phyloP scores from a whole-genome alignment of 2,113 vertebrate genomes.

The Tenrec ecaudatus region DNA sequence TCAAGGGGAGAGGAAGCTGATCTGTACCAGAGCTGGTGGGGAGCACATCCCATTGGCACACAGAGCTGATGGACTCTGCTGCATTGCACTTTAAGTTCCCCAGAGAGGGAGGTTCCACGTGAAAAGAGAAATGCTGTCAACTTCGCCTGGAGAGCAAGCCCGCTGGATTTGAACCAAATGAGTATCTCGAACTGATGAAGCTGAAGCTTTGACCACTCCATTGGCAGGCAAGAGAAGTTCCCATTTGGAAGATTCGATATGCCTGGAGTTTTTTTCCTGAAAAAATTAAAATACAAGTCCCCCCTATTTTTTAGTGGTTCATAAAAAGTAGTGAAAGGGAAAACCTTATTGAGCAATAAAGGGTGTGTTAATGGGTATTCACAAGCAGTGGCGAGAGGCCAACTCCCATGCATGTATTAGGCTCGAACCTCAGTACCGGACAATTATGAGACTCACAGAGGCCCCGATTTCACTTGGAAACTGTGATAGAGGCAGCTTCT shows the following conservation, averaged over 20 bases:
- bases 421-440: slow-evolving; percentile 26
- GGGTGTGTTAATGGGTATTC: slow-evolving; percentile 74
- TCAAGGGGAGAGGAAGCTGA: neutral
- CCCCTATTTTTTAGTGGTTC: slow-evolving; percentile 71
- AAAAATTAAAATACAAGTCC: slow-evolving; percentile 71
- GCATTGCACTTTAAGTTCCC: neutral
- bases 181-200: slow-evolving; percentile 68
- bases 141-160: slow-evolving; percentile 48
- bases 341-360: slow-evolving; percentile 79
- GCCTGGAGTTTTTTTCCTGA: slow-evolving; percentile 54
- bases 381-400: slow-evolving; percentile 66
- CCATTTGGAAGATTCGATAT: slow-evolving; percentile 67
- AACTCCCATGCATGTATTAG: slow-evolving; percentile 55
- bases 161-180: slow-evolving; percentile 67
- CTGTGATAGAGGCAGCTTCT: slow-evolving; percentile 5
- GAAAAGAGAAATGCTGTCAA: slow-evolving; percentile 64
- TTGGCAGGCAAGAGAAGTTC: slow-evolving; percentile 69
- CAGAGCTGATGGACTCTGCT: slow-evolving; percentile 46
- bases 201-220: slow-evolving; percentile 62
- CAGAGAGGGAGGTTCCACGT: neutral
- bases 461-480: slow-evolving; percentile 57
- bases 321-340: slow-evolving; percentile 75
- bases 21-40: neutral
- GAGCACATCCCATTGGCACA: neutral
- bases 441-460: slow-evolving; percentile 55